phyloP scores from a whole-genome alignment of 2,888 invertebrate species.

The Apamea crenata region DNA sequence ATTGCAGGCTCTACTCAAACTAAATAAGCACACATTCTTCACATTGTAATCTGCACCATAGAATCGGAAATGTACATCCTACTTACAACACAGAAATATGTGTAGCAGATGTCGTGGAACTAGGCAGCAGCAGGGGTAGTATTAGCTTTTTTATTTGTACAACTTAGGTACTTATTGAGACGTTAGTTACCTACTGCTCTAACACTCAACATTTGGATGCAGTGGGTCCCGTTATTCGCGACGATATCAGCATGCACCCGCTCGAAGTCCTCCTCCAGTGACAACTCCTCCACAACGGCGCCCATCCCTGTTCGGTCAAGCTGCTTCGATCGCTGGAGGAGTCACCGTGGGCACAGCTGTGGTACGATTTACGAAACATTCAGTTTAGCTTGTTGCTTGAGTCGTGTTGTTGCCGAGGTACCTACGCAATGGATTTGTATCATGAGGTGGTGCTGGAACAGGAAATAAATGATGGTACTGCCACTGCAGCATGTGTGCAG shows the following conservation, averaged over 20 bases:
- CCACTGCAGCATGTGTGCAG: neutral
- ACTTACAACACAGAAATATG: slow-evolving; percentile 38
- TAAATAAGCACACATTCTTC: slow-evolving; percentile 20
- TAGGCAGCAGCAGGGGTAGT: slow-evolving; percentile 38
- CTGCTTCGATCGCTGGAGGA: slow-evolving; percentile 99
- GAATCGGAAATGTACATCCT: slow-evolving; percentile 6
- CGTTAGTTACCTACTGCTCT: neutral
- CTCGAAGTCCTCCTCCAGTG: slow-evolving; percentile 75
- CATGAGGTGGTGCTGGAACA: slow-evolving; percentile 1
- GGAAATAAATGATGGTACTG: neutral
- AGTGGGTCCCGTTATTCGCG: slow-evolving; percentile 75
- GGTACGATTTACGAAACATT: slow-evolving; percentile 83
- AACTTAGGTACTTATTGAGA: neutral
- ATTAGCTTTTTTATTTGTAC: slow-evolving; percentile 15
- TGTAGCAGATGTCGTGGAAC: slow-evolving; percentile 45
- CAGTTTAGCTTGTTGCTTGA: slow-evolving; percentile 22
- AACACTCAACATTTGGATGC: slow-evolving; percentile 44
- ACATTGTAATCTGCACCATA: slow-evolving; percentile 19
- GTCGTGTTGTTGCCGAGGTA: slow-evolving; percentile 35
- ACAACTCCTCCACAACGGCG: slow-evolving; percentile 90
- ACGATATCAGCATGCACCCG: slow-evolving; percentile 78
- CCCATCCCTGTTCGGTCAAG: slow-evolving; percentile 97
- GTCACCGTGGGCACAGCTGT: slow-evolving; percentile 99
- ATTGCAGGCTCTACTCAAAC: slow-evolving; percentile 54
- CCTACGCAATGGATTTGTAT: slow-evolving; percentile 4